Conservation (phyloP, 2,797 vertebrate genomes). For the Lutra lutra region DNA sequence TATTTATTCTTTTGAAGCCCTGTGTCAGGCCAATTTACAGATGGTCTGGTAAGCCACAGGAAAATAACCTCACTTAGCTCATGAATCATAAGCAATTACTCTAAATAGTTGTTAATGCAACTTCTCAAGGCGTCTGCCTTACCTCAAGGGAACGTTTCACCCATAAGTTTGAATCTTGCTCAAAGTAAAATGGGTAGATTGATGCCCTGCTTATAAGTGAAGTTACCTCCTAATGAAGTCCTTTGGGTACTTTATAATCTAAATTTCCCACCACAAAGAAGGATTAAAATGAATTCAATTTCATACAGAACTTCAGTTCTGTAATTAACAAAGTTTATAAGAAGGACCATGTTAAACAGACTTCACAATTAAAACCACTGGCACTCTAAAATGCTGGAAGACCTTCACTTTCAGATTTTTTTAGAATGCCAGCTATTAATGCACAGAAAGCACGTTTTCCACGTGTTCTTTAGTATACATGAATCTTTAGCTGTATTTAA, state of each 20-base stretch:
- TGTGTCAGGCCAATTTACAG: constrained; percentile 75
- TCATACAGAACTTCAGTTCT: constrained; percentile 59
- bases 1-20: constrained; percentile 76
- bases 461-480: not conserved
- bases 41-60: constrained; percentile 66
- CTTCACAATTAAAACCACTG: constrained; percentile 24
- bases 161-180: constrained; percentile 71
- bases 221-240: constrained; percentile 75
- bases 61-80: constrained; percentile 72
- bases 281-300: constrained; percentile 70
- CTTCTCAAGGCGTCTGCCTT: constrained; percentile 69
- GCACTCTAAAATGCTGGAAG: not conserved
- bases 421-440: constrained; percentile 4
- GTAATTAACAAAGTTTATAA: constrained; percentile 69
- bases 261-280: constrained; percentile 61
- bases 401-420: not conserved
- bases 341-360: not conserved
- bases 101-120: constrained; percentile 76
- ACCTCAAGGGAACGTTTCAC: constrained; percentile 70
- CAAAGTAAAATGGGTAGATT: constrained; percentile 72
- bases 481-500: constrained; percentile 9
- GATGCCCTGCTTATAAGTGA: constrained; percentile 62
- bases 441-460: not conserved
- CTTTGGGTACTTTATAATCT: constrained; percentile 70
- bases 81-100: constrained; percentile 79